Base-by-base conservation (phyloP, 2,888 invertebrate species). In the Nomada goodeniana region DNA sequence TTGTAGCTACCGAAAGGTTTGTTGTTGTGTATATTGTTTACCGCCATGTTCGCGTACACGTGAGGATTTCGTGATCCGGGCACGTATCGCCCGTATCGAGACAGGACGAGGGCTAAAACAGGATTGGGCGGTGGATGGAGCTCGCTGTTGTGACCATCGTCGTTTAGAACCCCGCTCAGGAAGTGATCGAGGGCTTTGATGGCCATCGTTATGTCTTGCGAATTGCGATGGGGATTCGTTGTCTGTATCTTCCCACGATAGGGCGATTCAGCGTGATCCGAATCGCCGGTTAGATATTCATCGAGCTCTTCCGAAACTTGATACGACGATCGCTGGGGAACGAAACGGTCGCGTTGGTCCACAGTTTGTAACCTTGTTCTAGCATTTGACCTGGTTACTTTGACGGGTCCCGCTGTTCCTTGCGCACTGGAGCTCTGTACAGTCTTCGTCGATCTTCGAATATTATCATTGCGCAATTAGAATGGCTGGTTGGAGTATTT, bases 11-110 rank as follows among this genome's bases (percentile, higher is more conserved):
- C 96, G 89, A 96, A 96, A 0, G 96, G 96, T 90, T 95, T 94
- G 90, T 96, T 96, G 89, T 96, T 96, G 90, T 96, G 96, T 86
- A 96, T 95, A 91, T 96, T 96, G 90, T 96, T 96, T 10, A 95
- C 95, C 23, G 96, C 96, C 86, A 95, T 94, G 91, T 96, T 95
- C 0, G 96, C 95, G 89, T 96, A 96, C 42, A 90, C 79, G 64
- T 87, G 83, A 10, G 90, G 86, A 42, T 80, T 82, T 73, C 86
- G 81, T 53, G 72, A 59, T 23, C 88, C 89, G 2, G 94, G 95
- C 65, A 96, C 87, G 90, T 96, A 96, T 88, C 94, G 94, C 3
- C 96, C 96, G 90, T 96, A 96, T 91, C 96, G 95, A 42, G 96
- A 96, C 64, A 96, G 93, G 78, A 96, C 93, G 68, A 96, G 94